Evolutionary conservation across 2,113 vertebrate species (phyloP), one percentile per base, ranked within the genome.

Genomic region (Ahaetulla prasina): DNA sequence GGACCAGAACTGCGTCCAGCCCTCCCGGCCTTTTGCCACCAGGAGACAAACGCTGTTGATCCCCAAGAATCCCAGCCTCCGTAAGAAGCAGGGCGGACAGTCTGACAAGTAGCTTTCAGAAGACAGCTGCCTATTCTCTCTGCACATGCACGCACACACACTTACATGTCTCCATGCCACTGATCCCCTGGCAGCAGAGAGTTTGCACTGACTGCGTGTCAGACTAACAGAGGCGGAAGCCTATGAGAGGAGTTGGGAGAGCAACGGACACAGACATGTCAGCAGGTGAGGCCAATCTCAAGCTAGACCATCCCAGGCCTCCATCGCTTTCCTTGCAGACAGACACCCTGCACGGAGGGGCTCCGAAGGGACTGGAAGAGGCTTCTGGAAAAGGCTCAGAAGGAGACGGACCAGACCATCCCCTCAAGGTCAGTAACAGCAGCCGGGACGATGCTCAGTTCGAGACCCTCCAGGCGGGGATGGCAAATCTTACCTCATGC

Each of bases 401-500:
- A 85, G 10, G 3, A 14, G 45, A 47, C 1, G 22, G 20, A 23
- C 20, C 1, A 14, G 63, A n/a, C 39, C 1, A 0, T 45, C 80
- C 39, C 39, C 18, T 22, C 39, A 45, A 45, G 84, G 4, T 11
- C 43, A 11, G 25, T 23, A 27, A 16, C 25, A 25, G 85, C 0
- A 25, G 25, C 12, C 25, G 16, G 85, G 85, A 14, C 14, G 84
- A 27, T 9, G 43, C 22, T 12, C 4, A 25, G 43, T 47, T 22
- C 6, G 43, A 7, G 23, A 25, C 45, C 43, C 22, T 25, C 23
- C 16, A 16, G 49, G 25, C 27, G 4, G n/a, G 9, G 8, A 9
- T 2, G 49, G n/a, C 54, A 30, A 1, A 23, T 2, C 97, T 95
- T 95, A 99, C 99, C 98, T 99, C 99, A 88, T 99, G 99, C 35